These are phyloP conservation scores for Bryconaethiops microstoma DNA, from an alignment of 2,797 vertebrate species.

Conservation along the genomic window DNA sequence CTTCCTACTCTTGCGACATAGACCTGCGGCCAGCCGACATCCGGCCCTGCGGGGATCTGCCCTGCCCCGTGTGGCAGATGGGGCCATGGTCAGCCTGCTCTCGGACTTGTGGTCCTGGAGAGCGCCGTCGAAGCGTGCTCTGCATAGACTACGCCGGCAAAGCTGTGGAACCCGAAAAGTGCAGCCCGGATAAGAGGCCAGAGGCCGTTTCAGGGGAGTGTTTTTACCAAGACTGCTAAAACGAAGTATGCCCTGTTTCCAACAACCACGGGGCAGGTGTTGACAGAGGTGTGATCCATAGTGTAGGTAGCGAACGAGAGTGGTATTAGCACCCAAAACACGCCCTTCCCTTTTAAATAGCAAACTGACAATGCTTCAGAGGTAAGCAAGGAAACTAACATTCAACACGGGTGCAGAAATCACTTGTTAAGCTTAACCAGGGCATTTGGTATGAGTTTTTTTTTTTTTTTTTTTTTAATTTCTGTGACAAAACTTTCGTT, in stretches of 20 bases:
- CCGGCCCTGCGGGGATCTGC: constrained; percentile 85
- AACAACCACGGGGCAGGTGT: neutral
- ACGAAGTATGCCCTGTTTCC: constrained; percentile 22
- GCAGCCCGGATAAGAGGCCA: constrained; percentile 75
- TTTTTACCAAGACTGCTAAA: constrained; percentile 81
- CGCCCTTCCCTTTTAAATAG: constrained; percentile 38
- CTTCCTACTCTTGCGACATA: constrained; percentile 79
- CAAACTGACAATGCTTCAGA: constrained; percentile 58
- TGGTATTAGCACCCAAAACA: constrained; percentile 45
- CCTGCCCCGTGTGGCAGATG: constrained; percentile 88
- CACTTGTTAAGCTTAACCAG: constrained; percentile 58
- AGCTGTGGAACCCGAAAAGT: constrained; percentile 77
- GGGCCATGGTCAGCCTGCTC: constrained; percentile 87
- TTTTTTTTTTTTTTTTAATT: constrained; percentile 21
- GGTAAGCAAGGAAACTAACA: constrained; percentile 56
- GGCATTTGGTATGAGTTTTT: constrained; percentile 50
- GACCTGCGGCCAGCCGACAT: constrained; percentile 86
- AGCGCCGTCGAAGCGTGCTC: constrained; percentile 76
- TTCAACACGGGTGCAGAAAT: constrained; percentile 60
- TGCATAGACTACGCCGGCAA: constrained; percentile 83
- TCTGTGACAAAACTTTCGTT: constrained; percentile 61
- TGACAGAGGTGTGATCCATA: constrained; percentile 18
- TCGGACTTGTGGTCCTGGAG: constrained; percentile 81
- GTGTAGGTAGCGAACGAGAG: constrained; percentile 42
- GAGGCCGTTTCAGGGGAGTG: constrained; percentile 68